Evolutionary conservation across 2,797 vertebrate genomes (phyloP).

Genomic region (Eremophila alpestris): DNA sequence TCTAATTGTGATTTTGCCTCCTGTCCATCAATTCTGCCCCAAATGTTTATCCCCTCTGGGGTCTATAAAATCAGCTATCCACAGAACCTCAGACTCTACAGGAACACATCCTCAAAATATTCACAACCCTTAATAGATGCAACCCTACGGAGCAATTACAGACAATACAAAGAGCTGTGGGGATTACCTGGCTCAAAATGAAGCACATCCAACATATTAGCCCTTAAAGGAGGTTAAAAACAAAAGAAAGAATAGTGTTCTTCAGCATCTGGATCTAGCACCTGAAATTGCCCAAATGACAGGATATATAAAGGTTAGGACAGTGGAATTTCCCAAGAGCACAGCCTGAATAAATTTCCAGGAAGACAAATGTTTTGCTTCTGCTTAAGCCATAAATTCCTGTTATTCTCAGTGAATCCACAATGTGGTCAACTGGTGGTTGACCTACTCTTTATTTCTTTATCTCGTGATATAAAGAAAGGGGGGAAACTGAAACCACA

Average conservation of each 20-base stretch:
- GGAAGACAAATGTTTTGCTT: neutral
- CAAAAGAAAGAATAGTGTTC: neutral
- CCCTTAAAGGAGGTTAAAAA: neutral
- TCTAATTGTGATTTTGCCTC: neutral
- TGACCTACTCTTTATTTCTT: neutral
- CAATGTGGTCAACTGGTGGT: neutral
- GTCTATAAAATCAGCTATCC: neutral
- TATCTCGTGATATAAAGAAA: neutral
- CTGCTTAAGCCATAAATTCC: neutral
- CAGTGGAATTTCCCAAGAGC: neutral
- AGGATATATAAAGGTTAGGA: neutral
- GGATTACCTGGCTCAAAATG: neutral
- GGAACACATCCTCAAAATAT: neutral
- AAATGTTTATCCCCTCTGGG: neutral
- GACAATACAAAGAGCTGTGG: neutral
- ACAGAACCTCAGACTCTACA: neutral
- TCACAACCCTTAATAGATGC: neutral
- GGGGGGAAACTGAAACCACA: neutral
- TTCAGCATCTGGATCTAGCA: neutral
- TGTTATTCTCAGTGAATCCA: neutral
- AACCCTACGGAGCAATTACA: neutral
- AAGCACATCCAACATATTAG: neutral
- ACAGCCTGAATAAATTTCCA: neutral
- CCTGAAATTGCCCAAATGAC: neutral
- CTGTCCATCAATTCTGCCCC: neutral